These are phyloP conservation scores for Thalassaphorura encarpata DNA, from an alignment of 1,140 invertebrate genomes.

Conservation along the genomic window DNA sequence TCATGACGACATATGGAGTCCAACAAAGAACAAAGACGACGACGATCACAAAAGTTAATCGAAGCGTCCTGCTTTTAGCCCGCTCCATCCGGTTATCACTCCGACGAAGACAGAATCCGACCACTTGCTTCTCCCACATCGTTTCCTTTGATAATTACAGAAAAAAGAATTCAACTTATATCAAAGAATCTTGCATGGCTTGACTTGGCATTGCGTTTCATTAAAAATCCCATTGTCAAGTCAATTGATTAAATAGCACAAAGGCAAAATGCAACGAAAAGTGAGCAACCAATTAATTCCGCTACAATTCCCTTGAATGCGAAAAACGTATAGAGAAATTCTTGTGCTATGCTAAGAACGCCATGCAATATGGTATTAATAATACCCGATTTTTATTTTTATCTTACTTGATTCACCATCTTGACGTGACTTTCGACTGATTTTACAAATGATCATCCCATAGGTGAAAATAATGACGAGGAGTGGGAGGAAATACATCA, in stretches of 20 bases:
- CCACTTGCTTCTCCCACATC: slow-evolving; percentile 21
- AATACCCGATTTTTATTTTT: too few relatives aligned
- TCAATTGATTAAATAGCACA: too few relatives aligned
- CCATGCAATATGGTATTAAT: too few relatives aligned
- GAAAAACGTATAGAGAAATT: too few relatives aligned
- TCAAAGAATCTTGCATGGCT: too few relatives aligned
- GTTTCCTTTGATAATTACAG: slow-evolving; percentile 12
- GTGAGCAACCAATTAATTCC: too few relatives aligned
- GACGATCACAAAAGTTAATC: slow-evolving; percentile 35
- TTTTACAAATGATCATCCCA: slow-evolving; percentile 60
- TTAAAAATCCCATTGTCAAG: too few relatives aligned
- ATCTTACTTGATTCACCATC: slow-evolving; percentile 1
- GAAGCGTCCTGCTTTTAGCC: slow-evolving; percentile 43
- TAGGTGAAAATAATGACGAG: slow-evolving; percentile 62
- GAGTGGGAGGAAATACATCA: slow-evolving; percentile 66
- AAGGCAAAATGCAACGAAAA: too few relatives aligned
- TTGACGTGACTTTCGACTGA: slow-evolving; percentile 42
- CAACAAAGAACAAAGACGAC: slow-evolving; percentile 66
- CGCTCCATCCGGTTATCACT: slow-evolving; percentile 56
- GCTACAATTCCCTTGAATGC: too few relatives aligned
- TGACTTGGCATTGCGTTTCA: too few relatives aligned
- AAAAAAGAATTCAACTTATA: too few relatives aligned
- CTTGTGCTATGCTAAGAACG: too few relatives aligned
- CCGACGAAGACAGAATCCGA: slow-evolving; percentile 44
- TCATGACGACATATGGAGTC: slow-evolving; percentile 69